A percentile compares a stretch with the other conserved stretches of the same genome.
These are phyloP conservation scores for Dryobota labecula DNA, from an alignment of 2,888 invertebrate species.

Conservation along the genomic window DNA sequence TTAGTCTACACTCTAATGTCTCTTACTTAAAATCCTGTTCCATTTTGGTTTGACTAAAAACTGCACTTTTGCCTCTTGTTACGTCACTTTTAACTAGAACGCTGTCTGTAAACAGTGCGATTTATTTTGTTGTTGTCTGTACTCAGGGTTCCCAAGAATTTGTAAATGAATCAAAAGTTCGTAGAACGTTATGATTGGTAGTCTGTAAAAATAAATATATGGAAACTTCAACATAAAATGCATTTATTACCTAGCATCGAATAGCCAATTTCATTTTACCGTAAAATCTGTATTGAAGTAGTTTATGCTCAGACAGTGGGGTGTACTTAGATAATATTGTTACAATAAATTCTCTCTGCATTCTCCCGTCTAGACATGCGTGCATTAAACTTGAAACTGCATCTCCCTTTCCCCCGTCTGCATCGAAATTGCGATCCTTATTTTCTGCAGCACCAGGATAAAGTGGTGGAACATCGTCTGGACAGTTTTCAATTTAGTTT, in stretches of 20 bases:
- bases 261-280: slow-evolving; percentile 43
- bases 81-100: slow-evolving; percentile 43
- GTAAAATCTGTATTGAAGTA: slow-evolving; percentile 42
- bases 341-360: slow-evolving; percentile 57
- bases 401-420: slow-evolving; percentile 60
- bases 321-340: slow-evolving; percentile 58
- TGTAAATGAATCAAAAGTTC: slow-evolving; percentile 52
- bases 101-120: slow-evolving; percentile 43
- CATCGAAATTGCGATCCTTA: slow-evolving; percentile 58
- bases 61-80: slow-evolving; percentile 40
- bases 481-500: slow-evolving; percentile 67
- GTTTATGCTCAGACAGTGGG: slow-evolving; percentile 41
- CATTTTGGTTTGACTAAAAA: slow-evolving; percentile 36
- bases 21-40: slow-evolving; percentile 26
- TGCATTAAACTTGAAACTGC: slow-evolving; percentile 68
- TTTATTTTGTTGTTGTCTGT: slow-evolving; percentile 63
- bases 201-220: slow-evolving; percentile 23
- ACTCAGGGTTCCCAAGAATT: slow-evolving; percentile 50
- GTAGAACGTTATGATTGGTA: slow-evolving; percentile 40
- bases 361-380: slow-evolving; percentile 78
- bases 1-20: slow-evolving; percentile 32
- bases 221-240: slow-evolving; percentile 20
- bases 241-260: slow-evolving; percentile 23
- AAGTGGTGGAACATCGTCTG: slow-evolving; percentile 65
- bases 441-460: slow-evolving; percentile 50